These are phyloP conservation scores for Clytia hemisphaerica DNA, from an alignment of 30 jellyfish, hydroid and myxozoan genomes.

Conservation along the genomic window DNA sequence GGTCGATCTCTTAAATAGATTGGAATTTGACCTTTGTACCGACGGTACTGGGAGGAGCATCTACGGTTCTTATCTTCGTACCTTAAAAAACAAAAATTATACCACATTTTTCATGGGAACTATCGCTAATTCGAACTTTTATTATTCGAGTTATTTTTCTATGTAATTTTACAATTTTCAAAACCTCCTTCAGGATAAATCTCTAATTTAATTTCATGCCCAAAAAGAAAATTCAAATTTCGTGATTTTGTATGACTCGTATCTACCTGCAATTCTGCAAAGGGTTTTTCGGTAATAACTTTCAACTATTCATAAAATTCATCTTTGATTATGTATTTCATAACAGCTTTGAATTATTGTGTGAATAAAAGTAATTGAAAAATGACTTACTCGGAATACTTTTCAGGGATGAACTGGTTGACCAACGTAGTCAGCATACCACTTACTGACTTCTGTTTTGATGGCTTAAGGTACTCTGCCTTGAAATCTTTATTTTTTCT, in stretches of 20 bases:
- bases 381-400: neutral
- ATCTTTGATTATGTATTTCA: too few species aligned
- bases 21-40: conserved; percentile 5
- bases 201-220: too few species aligned
- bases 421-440: conserved; percentile 5
- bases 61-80: neutral
- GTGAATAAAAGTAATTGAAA: too few species aligned
- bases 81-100: neutral
- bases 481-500: conserved; percentile 20
- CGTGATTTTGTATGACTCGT: neutral
- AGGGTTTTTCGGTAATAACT: neutral
- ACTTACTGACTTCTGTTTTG: conserved; percentile 3
- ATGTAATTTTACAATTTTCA: too few species aligned
- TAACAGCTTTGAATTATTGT: too few species aligned
- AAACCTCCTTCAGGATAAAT: too few species aligned
- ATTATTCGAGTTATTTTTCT: too few species aligned
- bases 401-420: conserved; percentile 8
- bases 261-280: neutral
- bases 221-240: too few species aligned
- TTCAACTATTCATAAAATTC: neutral
- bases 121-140: too few species aligned
- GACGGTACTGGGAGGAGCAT: neutral
- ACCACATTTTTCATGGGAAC: neutral
- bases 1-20: conserved; percentile 16
- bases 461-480: conserved; percentile 1